phyloP scores from a whole-genome alignment of 2,797 vertebrate species.

The Halcyon chelicuti region DNA sequence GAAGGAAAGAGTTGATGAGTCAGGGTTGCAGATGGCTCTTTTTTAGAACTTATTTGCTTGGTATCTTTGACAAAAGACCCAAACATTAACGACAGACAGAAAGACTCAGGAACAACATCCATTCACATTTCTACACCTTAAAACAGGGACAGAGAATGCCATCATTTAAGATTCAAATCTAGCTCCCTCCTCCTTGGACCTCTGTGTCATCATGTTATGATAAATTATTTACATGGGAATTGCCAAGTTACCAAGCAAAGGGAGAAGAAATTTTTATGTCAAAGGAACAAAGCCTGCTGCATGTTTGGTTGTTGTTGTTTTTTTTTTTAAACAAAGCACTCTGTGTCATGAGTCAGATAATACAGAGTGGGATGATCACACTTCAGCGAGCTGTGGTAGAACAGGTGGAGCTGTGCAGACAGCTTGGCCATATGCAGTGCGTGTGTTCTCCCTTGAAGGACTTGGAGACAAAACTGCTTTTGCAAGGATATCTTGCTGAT shows the following conservation, averaged over 20 bases:
- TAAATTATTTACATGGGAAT: conserved; percentile 32
- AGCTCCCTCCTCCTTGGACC: background rate
- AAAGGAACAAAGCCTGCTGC: background rate
- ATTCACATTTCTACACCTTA: conserved; percentile 20
- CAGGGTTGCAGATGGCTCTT: background rate
- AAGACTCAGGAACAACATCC: background rate
- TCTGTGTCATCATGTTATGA: background rate
- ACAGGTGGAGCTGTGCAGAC: background rate
- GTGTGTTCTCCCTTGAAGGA: background rate
- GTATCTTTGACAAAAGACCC: background rate
- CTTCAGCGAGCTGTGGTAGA: background rate
- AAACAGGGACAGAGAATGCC: background rate
- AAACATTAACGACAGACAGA: background rate
- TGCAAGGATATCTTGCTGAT: background rate
- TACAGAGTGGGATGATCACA: conserved; percentile 15
- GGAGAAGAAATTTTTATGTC: background rate
- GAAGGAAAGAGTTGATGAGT: background rate
- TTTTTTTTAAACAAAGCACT: background rate
- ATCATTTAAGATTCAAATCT: conserved; percentile 36
- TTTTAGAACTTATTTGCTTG: background rate
- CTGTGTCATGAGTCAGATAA: conserved; percentile 29
- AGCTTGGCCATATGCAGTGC: background rate
- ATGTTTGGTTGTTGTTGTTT: background rate
- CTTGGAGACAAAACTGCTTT: background rate
- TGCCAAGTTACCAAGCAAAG: background rate